Percentiles rank a stretch among this genome's conserved stretches.
These are phyloP conservation scores for Aulostomus chinensis DNA, from an alignment of 2,797 vertebrate species.

Conservation along the genomic window DNA sequence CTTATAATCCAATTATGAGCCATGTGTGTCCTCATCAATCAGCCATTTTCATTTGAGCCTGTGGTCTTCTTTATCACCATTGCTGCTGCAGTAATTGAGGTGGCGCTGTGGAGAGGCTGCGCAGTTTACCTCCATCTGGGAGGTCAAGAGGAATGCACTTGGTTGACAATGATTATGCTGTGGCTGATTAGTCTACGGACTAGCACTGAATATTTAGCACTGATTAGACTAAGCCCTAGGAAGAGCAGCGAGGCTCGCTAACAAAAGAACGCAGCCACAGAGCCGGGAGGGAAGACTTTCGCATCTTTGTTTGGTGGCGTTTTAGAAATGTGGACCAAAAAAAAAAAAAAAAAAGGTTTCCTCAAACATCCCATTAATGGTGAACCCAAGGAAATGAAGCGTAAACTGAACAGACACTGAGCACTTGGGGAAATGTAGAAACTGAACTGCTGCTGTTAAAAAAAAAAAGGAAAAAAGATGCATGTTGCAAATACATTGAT, in stretches of 20 bases:
- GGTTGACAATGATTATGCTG: conserved; percentile 73
- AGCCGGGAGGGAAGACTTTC: conserved; percentile 31
- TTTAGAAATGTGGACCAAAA: neutral
- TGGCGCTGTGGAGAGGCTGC: conserved; percentile 62
- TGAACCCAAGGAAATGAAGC: neutral
- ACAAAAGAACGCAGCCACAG: conserved; percentile 61
- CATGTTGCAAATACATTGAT: conserved; percentile 6
- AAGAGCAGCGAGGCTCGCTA: conserved; percentile 64
- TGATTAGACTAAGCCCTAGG: conserved; percentile 69
- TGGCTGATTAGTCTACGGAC: conserved; percentile 69
- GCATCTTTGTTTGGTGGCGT: conserved; percentile 16
- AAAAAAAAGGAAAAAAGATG: neutral
- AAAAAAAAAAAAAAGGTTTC: neutral
- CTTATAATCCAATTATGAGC: conserved; percentile 79
- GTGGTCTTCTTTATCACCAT: conserved; percentile 66
- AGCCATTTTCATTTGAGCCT: conserved; percentile 72
- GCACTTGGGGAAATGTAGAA: neutral
- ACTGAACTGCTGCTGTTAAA: neutral
- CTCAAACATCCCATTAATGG: neutral
- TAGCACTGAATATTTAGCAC: conserved; percentile 70
- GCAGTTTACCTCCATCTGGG: conserved; percentile 75
- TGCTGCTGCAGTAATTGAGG: conserved; percentile 73
- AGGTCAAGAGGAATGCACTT: conserved; percentile 80
- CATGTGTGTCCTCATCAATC: conserved; percentile 80
- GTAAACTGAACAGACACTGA: conserved; percentile 5